Evolutionary conservation across 2,113 vertebrate genomes (phyloP).

Genomic region (Cranoglanis bouderius): DNA sequence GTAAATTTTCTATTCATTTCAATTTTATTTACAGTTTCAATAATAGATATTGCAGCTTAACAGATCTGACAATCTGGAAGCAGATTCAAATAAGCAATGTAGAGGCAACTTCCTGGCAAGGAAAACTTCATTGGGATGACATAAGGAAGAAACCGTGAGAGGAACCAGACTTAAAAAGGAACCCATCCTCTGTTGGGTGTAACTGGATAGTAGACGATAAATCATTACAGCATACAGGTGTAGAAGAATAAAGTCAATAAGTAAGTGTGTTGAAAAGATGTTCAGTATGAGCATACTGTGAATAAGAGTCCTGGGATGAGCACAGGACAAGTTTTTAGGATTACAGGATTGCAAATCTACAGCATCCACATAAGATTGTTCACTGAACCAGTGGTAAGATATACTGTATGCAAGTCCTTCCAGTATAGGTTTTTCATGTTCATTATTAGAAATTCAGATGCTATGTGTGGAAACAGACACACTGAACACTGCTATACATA

Average conservation of each 20-base stretch:
- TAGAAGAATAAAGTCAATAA: neutral
- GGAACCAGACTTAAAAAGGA: too few species aligned
- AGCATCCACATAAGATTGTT: neutral
- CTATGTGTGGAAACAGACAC: neutral
- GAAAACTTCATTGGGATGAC: too few species aligned
- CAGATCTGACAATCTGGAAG: too few species aligned
- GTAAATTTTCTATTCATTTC: too few species aligned
- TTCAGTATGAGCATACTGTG: neutral
- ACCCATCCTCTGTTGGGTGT: too few species aligned
- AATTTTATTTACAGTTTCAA: too few species aligned
- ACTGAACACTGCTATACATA: neutral
- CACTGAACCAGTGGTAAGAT: neutral
- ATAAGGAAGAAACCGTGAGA: too few species aligned
- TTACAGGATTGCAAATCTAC: neutral
- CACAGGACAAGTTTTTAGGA: neutral
- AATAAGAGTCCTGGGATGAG: neutral
- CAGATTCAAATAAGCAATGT: too few species aligned
- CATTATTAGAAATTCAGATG: neutral
- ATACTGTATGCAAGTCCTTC: neutral
- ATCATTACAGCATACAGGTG: neutral
- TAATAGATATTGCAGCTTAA: too few species aligned
- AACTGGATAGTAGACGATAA: too few species aligned
- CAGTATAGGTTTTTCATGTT: neutral
- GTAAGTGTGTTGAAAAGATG: neutral
- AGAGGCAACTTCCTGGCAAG: too few species aligned